Evolutionary conservation across 2,797 vertebrate genomes (phyloP).

Genomic region (Aplochiton taeniatus): DNA sequence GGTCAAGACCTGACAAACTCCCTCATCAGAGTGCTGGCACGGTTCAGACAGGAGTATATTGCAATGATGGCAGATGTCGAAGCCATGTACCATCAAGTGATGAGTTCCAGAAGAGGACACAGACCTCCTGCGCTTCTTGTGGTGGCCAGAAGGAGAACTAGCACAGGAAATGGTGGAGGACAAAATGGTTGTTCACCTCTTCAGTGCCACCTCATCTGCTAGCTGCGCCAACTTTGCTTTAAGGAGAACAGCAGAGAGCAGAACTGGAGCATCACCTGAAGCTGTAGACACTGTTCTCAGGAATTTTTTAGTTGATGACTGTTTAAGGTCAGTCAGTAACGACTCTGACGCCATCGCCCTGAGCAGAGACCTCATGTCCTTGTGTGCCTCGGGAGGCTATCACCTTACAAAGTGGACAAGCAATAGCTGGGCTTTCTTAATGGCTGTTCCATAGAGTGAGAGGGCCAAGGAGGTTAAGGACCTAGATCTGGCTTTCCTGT

Average conservation of each 20-base stretch:
- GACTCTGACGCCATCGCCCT: slow-evolving; percentile 12
- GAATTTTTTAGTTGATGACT: slow-evolving; percentile 21
- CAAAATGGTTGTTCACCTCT: slow-evolving; percentile 26
- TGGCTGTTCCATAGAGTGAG: background rate
- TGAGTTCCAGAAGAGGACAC: slow-evolving; percentile 3
- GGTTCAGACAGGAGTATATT: slow-evolving; percentile 15
- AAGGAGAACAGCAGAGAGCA: slow-evolving; percentile 26
- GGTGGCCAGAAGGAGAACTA: slow-evolving; percentile 24
- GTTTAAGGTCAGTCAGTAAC: slow-evolving; percentile 3
- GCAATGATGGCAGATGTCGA: slow-evolving; percentile 25
- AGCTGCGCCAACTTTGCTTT: too few relatives aligned
- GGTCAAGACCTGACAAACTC: slow-evolving; percentile 11
- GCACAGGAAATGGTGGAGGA: slow-evolving; percentile 6
- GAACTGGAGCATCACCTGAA: slow-evolving; percentile 12
- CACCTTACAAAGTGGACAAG: slow-evolving; percentile 11
- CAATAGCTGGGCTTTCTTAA: slow-evolving; percentile 1
- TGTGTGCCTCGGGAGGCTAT: slow-evolving; percentile 3
- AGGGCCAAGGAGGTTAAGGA: slow-evolving; percentile 8
- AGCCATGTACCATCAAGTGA: slow-evolving; percentile 22
- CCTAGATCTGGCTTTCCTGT: background rate
- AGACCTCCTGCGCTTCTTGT: slow-evolving; percentile 24
- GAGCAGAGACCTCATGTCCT: slow-evolving; percentile 12
- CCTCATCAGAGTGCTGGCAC: slow-evolving; percentile 4
- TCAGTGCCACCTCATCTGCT: slow-evolving; percentile 19
- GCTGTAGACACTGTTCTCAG: background rate